Conservation (phyloP, 2,113 vertebrate species). For the Guaruba guarouba region DNA sequence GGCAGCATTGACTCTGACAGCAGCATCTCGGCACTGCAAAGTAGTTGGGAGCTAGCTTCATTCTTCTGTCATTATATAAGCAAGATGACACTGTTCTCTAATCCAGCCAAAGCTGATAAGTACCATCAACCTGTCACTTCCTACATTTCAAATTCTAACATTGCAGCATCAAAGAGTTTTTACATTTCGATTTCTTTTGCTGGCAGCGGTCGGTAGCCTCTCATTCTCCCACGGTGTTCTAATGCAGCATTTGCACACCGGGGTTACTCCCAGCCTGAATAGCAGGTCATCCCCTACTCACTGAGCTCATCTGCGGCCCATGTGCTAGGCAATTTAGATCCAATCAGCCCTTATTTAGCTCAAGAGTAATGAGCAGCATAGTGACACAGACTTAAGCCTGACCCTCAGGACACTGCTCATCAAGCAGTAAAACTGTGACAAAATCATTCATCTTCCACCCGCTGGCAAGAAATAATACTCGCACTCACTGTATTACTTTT, state of each 20-base stretch:
- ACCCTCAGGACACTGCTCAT: conserved; percentile 90
- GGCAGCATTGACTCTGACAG: conserved; percentile 75
- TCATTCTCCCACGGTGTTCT: conserved; percentile 87
- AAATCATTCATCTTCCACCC: conserved; percentile 91
- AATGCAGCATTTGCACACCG: conserved; percentile 86
- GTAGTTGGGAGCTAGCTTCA: conserved; percentile 78
- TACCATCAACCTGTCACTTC: conserved; percentile 89
- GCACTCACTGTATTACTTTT: conserved; percentile 88
- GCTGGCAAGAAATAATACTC: conserved; percentile 90
- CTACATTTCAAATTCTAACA: conserved; percentile 88
- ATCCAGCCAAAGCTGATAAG: conserved; percentile 88
- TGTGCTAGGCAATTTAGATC: conserved; percentile 90
- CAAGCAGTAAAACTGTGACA: conserved; percentile 90
- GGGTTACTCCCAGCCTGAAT: conserved; percentile 88
- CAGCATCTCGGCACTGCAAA: conserved; percentile 36
- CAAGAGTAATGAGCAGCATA: conserved; percentile 91
- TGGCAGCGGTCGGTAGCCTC: conserved; percentile 82
- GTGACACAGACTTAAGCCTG: conserved; percentile 91
- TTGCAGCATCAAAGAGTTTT: conserved; percentile 87
- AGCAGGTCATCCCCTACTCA: conserved; percentile 87
- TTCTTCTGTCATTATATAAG: conserved; percentile 86
- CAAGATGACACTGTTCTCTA: conserved; percentile 87
- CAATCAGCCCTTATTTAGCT: conserved; percentile 91
- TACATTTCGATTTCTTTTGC: conserved; percentile 89
- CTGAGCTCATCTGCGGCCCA: conserved; percentile 87